Conservation (phyloP, 2,113 vertebrate species). For the Thinocorus orbignyianus region DNA sequence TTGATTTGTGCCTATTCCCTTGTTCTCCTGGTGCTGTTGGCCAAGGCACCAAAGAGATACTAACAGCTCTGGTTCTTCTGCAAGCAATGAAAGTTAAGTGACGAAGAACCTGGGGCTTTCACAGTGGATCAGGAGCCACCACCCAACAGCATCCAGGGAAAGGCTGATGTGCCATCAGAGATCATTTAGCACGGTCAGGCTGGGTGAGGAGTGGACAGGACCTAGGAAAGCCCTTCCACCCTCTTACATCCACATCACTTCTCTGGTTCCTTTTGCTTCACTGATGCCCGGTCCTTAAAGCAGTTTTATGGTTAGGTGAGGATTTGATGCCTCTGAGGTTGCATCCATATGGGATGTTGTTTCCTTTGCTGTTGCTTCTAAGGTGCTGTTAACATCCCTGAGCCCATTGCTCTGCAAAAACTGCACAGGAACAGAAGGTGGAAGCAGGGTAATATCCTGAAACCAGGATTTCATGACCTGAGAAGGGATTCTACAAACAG, state of each 20-base stretch:
- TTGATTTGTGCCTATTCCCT: background rate
- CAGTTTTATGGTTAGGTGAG: background rate
- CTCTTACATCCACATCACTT: background rate
- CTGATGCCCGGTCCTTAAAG: background rate
- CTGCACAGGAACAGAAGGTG: background rate
- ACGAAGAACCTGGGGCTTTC: background rate
- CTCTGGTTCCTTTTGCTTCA: background rate
- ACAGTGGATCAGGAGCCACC: background rate
- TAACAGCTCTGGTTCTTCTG: background rate
- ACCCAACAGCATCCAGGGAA: background rate
- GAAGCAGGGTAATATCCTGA: background rate
- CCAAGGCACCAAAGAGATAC: background rate
- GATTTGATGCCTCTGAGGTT: background rate
- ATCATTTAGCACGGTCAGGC: background rate
- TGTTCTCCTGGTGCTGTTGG: background rate
- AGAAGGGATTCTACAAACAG: background rate
- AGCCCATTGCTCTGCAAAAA: background rate
- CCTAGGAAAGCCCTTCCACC: background rate
- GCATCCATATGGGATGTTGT: accelerated
- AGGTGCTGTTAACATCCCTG: background rate
- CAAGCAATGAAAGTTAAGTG: background rate
- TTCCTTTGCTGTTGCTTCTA: background rate
- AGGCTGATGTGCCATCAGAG: background rate
- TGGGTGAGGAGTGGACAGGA: background rate
- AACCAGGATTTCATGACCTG: background rate